These are phyloP conservation scores for Agrochola macilenta DNA, from an alignment of 2,888 invertebrate genomes.

Conservation along the genomic window DNA sequence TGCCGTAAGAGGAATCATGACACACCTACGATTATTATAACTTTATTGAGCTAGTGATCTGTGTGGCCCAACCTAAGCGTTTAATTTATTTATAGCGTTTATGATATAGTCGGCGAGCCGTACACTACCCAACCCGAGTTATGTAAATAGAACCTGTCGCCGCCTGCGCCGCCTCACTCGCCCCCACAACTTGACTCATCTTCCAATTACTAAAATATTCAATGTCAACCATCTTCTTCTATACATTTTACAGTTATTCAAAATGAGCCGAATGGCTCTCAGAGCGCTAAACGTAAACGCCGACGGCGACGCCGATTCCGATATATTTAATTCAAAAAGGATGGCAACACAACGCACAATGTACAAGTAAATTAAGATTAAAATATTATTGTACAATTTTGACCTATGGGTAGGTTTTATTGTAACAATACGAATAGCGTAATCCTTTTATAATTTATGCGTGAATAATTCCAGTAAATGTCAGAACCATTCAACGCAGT, in stretches of 20 bases:
- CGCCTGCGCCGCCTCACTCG: slow-evolving; percentile 62
- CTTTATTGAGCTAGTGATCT: slow-evolving; percentile 69
- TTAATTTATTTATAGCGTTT: slow-evolving; percentile 72
- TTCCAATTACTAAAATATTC: slow-evolving; percentile 58
- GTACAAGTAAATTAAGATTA: slow-evolving; percentile 38
- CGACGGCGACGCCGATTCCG: slow-evolving; percentile 6
- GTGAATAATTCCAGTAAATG: slow-evolving; percentile 39
- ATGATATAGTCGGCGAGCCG: slow-evolving; percentile 69
- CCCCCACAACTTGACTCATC: slow-evolving; percentile 71
- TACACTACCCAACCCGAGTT: slow-evolving; percentile 68
- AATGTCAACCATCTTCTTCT: slow-evolving; percentile 53
- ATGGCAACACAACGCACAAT: slow-evolving; percentile 37
- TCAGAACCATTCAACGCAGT: slow-evolving; percentile 21
- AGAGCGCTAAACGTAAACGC: slow-evolving; percentile 26
- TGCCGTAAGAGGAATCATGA: slow-evolving; percentile 54
- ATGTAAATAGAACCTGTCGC: slow-evolving; percentile 77
- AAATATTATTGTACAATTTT: slow-evolving; percentile 36
- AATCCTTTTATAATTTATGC: slow-evolving; percentile 50
- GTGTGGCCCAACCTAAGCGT: slow-evolving; percentile 65
- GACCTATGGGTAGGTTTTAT: slow-evolving; percentile 34
- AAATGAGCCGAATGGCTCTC: slow-evolving; percentile 33
- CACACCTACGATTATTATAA: slow-evolving; percentile 65
- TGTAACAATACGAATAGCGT: slow-evolving; percentile 44
- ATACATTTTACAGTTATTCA: slow-evolving; percentile 46
- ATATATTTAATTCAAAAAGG: slow-evolving; percentile 44